Base-by-base conservation (phyloP, 2,113 vertebrate species). In the Polypterus senegalus region DNA sequence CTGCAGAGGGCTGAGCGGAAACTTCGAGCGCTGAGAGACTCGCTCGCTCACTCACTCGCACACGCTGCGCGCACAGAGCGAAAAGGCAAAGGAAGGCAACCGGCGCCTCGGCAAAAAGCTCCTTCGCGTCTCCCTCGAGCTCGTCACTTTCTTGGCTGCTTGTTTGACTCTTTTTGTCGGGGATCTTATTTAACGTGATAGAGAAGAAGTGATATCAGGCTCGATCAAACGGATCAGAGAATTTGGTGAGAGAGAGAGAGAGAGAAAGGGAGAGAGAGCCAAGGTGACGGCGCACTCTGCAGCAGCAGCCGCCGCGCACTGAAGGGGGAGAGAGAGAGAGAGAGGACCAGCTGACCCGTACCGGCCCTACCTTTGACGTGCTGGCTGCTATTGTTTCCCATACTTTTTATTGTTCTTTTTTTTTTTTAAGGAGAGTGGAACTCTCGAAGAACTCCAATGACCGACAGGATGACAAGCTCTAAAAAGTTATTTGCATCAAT, bases 1-100 rank as follows among this genome's bases (percentile, higher is more conserved):
- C 51, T 52, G 51, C 10, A 8, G 51, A 8, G 46, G 83, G 83
- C 80, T 82, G 79, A 81, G 77, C 80, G 81, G 77, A 72, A 67
- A 63, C 76, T 74, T 74, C 51, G 51, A 52, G 51, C 72, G 77
- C 78, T 82, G 69, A 79, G 81, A 52, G 27, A 27, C 27, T 27
- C 27, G 27, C 27, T 27, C 27, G 27, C 27, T 52, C n/a, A 84
- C 76, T 75, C 75, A 68, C 76, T 74, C 81, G 64, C 62, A 73
- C 81, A 70, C 75, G 69, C 65, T 74, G 27, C 27, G 27, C 27
- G 27, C 27, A 27, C 27, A 27, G 27, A 27, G 27, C 27, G 27
- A 27, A 27, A 27, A 27, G 3, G 54, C 48, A 59, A 49, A 7
- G 48, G 27, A 27, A 27, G 27, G 27, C 27, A 27, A 27, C 27